These are phyloP conservation scores for Drosophila tani DNA, from an alignment of 1,140 invertebrate genomes.

Conservation along the genomic window DNA sequence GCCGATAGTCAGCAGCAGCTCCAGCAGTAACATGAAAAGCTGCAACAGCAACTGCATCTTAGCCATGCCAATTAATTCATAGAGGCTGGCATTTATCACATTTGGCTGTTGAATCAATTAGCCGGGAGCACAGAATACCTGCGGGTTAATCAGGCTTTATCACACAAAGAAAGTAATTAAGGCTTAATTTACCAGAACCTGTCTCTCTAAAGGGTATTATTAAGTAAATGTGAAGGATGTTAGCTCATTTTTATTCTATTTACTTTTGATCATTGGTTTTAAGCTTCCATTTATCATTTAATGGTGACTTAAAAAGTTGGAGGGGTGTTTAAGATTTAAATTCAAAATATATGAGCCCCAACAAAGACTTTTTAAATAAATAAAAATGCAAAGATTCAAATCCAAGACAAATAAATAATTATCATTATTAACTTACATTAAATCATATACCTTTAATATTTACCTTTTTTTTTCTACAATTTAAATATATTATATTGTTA, in stretches of 20 bases:
- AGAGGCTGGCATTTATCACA: slow-evolving; percentile 80
- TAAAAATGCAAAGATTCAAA: no score
- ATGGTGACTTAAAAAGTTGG: no score
- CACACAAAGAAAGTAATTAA: slow-evolving; percentile 34
- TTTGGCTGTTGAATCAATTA: slow-evolving; percentile 83
- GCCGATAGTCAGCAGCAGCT: slow-evolving; percentile 65
- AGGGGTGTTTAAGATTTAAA: no score
- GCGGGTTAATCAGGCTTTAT: slow-evolving; percentile 33
- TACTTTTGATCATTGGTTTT: background rate
- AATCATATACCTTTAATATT: no score
- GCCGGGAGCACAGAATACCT: slow-evolving; percentile 56
- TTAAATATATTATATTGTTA: no score
- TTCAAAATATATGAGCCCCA: no score
- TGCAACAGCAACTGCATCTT: slow-evolving; percentile 52
- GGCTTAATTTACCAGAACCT: slow-evolving; percentile 30
- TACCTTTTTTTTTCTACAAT: no score
- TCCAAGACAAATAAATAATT: no score
- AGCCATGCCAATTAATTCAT: slow-evolving; percentile 81
- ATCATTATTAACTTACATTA: no score
- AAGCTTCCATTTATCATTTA: background rate
- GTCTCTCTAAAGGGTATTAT: background rate
- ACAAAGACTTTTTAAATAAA: no score
- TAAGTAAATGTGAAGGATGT: background rate
- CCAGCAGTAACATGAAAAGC: slow-evolving; percentile 25
- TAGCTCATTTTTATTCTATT: background rate